Conservation (phyloP, 92 coral and sea anemone species). For the Desmophyllum pertusum region DNA sequence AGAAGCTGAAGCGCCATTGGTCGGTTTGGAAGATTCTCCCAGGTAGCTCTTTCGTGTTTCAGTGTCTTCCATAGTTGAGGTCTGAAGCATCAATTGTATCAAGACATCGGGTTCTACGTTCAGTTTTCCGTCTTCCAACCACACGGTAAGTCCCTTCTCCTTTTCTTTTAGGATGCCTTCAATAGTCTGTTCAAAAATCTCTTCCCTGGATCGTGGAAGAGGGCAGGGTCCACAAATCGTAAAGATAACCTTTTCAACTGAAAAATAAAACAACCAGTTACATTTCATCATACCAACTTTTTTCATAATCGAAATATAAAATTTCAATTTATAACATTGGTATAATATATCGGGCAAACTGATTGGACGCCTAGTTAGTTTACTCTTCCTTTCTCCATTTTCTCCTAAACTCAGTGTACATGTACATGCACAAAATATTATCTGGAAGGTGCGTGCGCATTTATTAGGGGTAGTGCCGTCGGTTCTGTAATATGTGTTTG, state of each 20-base stretch:
- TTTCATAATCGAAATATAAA: neutral
- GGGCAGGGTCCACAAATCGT: neutral
- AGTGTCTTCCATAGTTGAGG: neutral
- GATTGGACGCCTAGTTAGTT: neutral
- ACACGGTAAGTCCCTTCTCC: constrained; percentile 5
- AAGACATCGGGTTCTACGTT: constrained; percentile 20
- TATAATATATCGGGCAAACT: neutral
- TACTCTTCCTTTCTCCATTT: neutral
- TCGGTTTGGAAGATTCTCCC: neutral
- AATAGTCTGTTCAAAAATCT: neutral
- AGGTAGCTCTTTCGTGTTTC: neutral
- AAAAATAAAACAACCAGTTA: neutral
- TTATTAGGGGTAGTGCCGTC: too few relatives aligned
- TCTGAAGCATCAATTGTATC: constrained; percentile 1
- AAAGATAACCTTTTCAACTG: constrained; percentile 9
- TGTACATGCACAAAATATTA: too few relatives aligned
- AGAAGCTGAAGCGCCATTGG: neutral
- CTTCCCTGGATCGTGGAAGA: neutral
- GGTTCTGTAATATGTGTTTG: too few relatives aligned
- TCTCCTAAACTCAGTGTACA: too few relatives aligned
- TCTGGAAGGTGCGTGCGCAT: too few relatives aligned
- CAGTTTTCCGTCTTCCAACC: constrained; percentile 13
- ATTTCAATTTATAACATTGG: neutral
- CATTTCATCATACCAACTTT: neutral
- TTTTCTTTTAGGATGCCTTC: neutral